phyloP scores from a whole-genome alignment of 2,113 vertebrate genomes.

The Dicerorhinus sumatrensis region DNA sequence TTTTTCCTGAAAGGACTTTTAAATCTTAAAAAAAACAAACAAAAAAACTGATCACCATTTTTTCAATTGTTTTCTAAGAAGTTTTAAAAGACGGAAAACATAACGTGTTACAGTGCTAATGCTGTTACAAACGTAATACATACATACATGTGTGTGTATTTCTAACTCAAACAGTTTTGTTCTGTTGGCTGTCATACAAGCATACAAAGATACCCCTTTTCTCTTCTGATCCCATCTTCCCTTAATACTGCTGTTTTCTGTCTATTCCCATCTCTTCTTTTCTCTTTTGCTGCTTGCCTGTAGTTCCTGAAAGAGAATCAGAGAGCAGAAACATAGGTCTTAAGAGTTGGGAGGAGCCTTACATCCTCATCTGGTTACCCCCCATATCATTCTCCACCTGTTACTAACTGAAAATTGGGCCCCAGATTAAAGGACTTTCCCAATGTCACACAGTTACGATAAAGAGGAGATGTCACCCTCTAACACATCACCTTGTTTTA shows the following conservation, averaged over 20 bases:
- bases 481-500: neutral
- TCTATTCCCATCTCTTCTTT: neutral
- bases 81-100: conserved; percentile 36
- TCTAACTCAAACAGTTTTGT: neutral
- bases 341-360: neutral
- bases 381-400: neutral
- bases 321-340: neutral
- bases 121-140: neutral
- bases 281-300: neutral
- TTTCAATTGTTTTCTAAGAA: neutral
- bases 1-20: conserved; percentile 60
- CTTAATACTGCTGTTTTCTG: neutral
- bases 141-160: neutral
- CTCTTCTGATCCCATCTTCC: neutral
- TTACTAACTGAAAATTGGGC: neutral
- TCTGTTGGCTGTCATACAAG: neutral
- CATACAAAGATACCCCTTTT: neutral
- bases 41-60: neutral
- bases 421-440: neutral
- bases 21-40: conserved; percentile 49
- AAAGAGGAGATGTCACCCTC: neutral
- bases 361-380: neutral
- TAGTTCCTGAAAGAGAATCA: conserved; percentile 8
- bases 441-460: fast-evolving
- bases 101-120: neutral